These are phyloP conservation scores for Centropus bengalensis DNA, from an alignment of 2,113 vertebrate species.

Conservation along the genomic window DNA sequence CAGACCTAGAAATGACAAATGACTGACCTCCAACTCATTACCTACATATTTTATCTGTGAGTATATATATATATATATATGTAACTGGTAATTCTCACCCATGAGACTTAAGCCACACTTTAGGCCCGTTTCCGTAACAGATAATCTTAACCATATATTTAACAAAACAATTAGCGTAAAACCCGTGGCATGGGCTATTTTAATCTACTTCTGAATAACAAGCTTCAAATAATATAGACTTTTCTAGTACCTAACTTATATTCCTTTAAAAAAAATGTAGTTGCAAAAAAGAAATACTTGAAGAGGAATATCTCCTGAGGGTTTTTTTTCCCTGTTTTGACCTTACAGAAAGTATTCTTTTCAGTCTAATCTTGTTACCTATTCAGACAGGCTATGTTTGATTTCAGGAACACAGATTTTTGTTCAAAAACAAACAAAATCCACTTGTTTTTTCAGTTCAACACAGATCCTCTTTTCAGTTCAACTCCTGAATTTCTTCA, in stretches of 20 bases:
- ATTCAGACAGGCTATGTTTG: not conserved
- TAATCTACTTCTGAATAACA: not conserved
- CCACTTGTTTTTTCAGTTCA: slow-evolving; percentile 34
- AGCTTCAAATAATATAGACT: not conserved
- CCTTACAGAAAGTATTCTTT: not conserved
- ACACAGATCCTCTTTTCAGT: slow-evolving; percentile 11
- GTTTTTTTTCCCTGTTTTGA: not conserved
- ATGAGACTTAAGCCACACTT: not conserved
- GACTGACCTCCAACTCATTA: not conserved
- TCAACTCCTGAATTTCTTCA: slow-evolving; percentile 65
- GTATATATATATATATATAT: fast-evolving
- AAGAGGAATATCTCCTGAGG: not conserved
- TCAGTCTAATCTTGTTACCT: not conserved
- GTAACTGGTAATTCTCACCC: not conserved
- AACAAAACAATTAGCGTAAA: not conserved
- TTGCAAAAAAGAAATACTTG: not conserved
- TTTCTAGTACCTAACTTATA: not conserved
- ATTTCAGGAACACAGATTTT: not conserved
- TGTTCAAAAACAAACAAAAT: slow-evolving; percentile 15
- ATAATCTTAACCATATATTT: not conserved
- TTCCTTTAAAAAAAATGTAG: not conserved
- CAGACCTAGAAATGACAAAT: not conserved
- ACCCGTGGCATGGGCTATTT: not conserved
- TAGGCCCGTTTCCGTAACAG: not conserved
- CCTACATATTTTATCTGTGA: not conserved